These are phyloP conservation scores for Tetrax tetrax DNA, from an alignment of 2,113 vertebrate genomes.

Conservation along the genomic window DNA sequence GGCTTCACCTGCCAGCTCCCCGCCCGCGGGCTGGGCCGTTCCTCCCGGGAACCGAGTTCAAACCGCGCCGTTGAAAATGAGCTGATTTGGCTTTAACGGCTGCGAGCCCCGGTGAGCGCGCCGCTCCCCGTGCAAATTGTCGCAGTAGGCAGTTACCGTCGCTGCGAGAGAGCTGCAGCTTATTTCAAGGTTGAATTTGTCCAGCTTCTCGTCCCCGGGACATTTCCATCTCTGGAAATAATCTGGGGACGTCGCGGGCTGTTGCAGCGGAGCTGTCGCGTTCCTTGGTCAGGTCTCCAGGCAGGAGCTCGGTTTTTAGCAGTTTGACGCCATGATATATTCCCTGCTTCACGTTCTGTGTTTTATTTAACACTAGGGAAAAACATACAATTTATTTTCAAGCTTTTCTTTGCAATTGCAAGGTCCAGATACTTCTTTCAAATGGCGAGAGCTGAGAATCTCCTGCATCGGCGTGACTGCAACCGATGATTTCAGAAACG, in stretches of 20 bases:
- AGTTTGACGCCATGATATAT: accelerated
- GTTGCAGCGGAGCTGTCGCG: accelerated
- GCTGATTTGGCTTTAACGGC: background rate
- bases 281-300: background rate
- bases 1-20: background rate
- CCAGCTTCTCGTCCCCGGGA: slow-evolving; percentile 25
- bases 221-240: slow-evolving; percentile 35
- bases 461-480: background rate
- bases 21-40: background rate
- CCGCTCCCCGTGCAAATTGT: background rate
- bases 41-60: background rate
- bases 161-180: background rate
- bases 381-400: background rate
- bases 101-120: background rate
- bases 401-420: background rate
- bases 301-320: background rate
- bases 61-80: background rate
- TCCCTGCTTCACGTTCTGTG: background rate
- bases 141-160: background rate
- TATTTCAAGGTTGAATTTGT: slow-evolving; percentile 58
- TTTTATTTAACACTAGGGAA: background rate
- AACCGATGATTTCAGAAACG: background rate
- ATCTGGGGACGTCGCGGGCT: background rate
- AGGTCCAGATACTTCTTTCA: background rate
- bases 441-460: background rate